Conservation (phyloP, 2,888 invertebrate species). For the Exocentrus adspersus region DNA sequence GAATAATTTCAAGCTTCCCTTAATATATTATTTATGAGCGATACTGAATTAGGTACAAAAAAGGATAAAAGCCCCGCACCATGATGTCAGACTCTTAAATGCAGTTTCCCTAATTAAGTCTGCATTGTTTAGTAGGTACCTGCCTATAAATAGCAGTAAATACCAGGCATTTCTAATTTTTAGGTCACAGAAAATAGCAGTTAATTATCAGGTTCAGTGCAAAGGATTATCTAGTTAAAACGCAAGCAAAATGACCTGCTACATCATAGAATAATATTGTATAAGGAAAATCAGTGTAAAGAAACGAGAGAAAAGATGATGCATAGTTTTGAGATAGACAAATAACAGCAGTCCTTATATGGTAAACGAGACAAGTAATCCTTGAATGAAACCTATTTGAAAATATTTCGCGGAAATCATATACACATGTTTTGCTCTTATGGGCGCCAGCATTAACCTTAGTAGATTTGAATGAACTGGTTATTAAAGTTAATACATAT, state of each 20-base stretch:
- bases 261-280: constrained; percentile 18
- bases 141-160: constrained; percentile 18
- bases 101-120: constrained; percentile 14
- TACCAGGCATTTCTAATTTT: constrained; percentile 24
- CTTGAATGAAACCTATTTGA: constrained; percentile 22
- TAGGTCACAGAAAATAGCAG: constrained; percentile 24
- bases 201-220: constrained; percentile 30
- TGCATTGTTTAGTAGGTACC: constrained; percentile 12
- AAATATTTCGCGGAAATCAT: constrained; percentile 18
- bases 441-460: constrained; percentile 6
- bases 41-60: not conserved
- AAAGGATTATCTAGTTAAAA: constrained; percentile 42
- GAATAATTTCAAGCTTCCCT: too few relatives aligned
- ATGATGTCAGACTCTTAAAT: constrained; percentile 21
- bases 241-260: constrained; percentile 5
- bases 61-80: not conserved
- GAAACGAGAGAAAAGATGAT: constrained; percentile 17
- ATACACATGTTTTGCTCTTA: constrained; percentile 3
- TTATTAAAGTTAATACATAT: not conserved
- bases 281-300: constrained; percentile 23
- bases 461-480: not conserved
- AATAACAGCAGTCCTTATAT: constrained; percentile 21
- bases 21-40: too few relatives aligned
- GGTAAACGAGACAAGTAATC: constrained; percentile 20
- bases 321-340: constrained; percentile 13